Conservation (phyloP, 2,888 invertebrate species). For the Stenichneumon culpator region DNA sequence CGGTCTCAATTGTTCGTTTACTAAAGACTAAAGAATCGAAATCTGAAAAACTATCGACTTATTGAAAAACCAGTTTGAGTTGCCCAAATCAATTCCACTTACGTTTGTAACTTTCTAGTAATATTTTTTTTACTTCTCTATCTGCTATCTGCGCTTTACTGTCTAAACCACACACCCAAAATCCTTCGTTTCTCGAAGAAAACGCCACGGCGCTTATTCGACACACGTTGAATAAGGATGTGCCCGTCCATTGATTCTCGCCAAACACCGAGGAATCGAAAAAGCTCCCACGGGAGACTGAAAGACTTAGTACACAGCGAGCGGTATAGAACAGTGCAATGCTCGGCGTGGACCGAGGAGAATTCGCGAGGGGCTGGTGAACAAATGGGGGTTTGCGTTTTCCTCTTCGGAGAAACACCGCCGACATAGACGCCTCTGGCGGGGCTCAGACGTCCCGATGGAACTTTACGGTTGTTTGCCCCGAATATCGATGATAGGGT, state of each 20-base stretch:
- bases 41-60: neutral
- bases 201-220: neutral
- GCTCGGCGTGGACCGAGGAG: constrained; percentile 15
- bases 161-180: neutral
- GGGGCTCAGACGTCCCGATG: constrained; percentile 64
- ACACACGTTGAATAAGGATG: neutral
- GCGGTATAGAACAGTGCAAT: neutral
- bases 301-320: neutral
- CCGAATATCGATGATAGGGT: constrained; percentile 78
- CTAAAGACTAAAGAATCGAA: too few species aligned
- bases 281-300: constrained; percentile 1
- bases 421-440: constrained; percentile 18
- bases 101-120: neutral
- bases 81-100: neutral
- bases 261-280: constrained; percentile 10
- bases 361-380: constrained; percentile 4
- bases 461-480: constrained; percentile 79
- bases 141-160: neutral
- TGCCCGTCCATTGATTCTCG: neutral
- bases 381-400: constrained; percentile 22
- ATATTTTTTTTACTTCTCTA: neutral
- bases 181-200: neutral
- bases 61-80: neutral
- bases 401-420: constrained; percentile 7
- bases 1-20: too few species aligned